Conservation (phyloP, 1,140 invertebrate species). For the Procambarus virginalis region DNA sequence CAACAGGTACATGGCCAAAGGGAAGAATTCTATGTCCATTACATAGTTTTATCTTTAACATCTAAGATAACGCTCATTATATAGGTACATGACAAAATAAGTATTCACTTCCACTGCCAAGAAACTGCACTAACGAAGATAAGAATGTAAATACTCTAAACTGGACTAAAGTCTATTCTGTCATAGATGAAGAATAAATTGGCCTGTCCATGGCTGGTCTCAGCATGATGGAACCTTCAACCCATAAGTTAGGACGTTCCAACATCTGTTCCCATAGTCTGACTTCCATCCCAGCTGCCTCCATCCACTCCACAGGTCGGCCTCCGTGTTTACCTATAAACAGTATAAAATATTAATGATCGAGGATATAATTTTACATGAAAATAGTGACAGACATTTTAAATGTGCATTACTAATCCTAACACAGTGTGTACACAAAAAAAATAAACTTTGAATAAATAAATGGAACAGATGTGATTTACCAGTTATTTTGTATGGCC, state of each 20-base stretch:
- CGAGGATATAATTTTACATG: too few species aligned
- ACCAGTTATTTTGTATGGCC: too few species aligned
- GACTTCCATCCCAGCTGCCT: conserved; percentile 91
- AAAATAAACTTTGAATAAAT: too few species aligned
- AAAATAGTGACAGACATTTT: too few species aligned
- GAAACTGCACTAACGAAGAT: neutral
- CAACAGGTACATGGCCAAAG: neutral
- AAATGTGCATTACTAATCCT: too few species aligned
- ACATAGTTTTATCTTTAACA: neutral
- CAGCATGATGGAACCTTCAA: conserved; percentile 91
- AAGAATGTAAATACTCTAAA: neutral
- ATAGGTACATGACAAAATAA: neutral
- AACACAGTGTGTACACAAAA: too few species aligned
- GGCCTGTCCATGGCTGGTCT: conserved; percentile 80
- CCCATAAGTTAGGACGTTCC: conserved; percentile 95
- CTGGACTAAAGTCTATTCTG: conserved; percentile 25
- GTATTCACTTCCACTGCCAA: neutral
- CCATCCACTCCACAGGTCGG: conserved; percentile 94
- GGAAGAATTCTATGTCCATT: neutral
- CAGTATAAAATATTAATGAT: conserved; percentile 38
- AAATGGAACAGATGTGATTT: too few species aligned
- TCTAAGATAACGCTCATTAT: neutral
- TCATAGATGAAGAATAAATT: conserved; percentile 66
- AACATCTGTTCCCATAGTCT: conserved; percentile 95
- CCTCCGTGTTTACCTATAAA: conserved; percentile 88